Evolutionary conservation across 1,140 invertebrate species (phyloP).

Genomic region (Pteromalus puparum): DNA sequence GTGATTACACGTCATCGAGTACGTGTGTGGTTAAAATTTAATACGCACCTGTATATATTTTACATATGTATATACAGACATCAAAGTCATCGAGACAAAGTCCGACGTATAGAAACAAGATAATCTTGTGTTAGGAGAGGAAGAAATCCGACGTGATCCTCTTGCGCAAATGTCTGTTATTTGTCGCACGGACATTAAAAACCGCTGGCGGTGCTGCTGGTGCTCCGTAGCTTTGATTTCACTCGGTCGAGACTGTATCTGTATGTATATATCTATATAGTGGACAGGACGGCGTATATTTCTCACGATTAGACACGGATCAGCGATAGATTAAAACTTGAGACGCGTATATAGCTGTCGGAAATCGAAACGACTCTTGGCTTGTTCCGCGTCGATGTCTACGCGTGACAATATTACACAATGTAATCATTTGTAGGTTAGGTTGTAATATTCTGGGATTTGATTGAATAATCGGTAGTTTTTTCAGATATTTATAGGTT

Average conservation of each 20-base stretch:
- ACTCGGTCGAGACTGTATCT: not conserved
- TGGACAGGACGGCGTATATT: constrained; percentile 1
- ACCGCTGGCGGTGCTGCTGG: constrained; percentile 9
- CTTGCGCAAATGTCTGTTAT: constrained; percentile 63
- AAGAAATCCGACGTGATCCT: constrained; percentile 63
- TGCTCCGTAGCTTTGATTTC: constrained; percentile 22
- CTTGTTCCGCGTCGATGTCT: constrained; percentile 4
- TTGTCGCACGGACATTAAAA: constrained; percentile 61
- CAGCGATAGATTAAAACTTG: constrained; percentile 10
- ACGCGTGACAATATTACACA: not conserved
- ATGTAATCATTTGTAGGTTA: not conserved
- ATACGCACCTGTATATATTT: not conserved
- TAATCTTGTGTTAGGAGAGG: constrained; percentile 57
- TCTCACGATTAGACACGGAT: constrained; percentile 33
- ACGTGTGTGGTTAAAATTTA: not conserved
- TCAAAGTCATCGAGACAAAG: not conserved
- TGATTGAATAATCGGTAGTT: no score
- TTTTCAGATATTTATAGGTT: no score
- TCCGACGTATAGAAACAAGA: constrained; percentile 53
- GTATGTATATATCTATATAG: not conserved
- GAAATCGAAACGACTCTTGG: not conserved
- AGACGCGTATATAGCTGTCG: not conserved
- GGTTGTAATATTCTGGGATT: no score
- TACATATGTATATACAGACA: not conserved
- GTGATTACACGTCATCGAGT: not conserved